phyloP scores from a whole-genome alignment of 1,140 invertebrate genomes.

The Maconellicoccus hirsutus region DNA sequence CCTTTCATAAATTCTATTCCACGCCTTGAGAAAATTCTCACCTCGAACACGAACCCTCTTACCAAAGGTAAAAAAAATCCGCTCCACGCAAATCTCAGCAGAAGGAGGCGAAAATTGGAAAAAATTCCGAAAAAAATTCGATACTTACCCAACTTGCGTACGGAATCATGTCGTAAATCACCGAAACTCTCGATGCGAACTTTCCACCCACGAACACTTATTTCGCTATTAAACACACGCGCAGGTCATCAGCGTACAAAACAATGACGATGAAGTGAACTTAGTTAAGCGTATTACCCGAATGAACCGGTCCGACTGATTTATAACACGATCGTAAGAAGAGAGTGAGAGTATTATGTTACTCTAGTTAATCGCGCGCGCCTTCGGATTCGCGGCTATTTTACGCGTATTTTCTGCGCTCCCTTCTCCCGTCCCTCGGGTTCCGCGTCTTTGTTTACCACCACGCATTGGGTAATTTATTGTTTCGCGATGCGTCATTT shows the following conservation, averaged over 20 bases:
- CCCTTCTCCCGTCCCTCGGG: no score
- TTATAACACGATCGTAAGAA: slow-evolving; percentile 10
- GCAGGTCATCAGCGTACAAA: slow-evolving; percentile 17
- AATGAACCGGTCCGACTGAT: slow-evolving; percentile 18
- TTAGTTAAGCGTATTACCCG: slow-evolving; percentile 20
- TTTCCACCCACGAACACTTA: slow-evolving; percentile 1
- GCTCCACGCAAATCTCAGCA: no score
- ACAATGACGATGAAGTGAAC: slow-evolving; percentile 15
- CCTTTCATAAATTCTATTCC: no score
- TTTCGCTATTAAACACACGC: neutral
- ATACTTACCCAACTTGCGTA: neutral
- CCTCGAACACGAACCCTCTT: no score
- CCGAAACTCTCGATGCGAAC: neutral
- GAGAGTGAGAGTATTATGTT: slow-evolving; percentile 20
- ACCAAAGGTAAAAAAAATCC: no score
- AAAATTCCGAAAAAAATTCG: neutral
- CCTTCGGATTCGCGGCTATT: neutral
- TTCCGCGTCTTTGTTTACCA: no score
- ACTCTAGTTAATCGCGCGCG: neutral
- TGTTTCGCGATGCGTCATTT: no score
- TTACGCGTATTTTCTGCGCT: no score
- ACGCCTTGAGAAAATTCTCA: no score
- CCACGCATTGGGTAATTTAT: no score
- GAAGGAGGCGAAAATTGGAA: neutral
- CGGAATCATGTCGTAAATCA: neutral